Conservation (phyloP, 2,797 vertebrate species). For the Bufotes viridis region DNA sequence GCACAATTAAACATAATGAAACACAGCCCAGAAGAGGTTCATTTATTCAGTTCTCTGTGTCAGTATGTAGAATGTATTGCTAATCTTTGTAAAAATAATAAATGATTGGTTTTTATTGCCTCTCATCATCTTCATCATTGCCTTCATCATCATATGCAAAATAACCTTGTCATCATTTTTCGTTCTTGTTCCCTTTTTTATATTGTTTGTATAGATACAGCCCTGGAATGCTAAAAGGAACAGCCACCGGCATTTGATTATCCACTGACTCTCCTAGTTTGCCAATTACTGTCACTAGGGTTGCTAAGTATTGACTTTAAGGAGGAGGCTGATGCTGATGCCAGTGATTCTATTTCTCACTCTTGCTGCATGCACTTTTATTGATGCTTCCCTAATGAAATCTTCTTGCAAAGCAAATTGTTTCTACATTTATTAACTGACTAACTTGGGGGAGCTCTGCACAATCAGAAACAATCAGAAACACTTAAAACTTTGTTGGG, state of each 20-base stretch:
- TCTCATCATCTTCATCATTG: constrained; percentile 4
- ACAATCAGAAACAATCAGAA: constrained; percentile 56
- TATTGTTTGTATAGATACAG: constrained; percentile 31
- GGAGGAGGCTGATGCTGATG: constrained; percentile 50
- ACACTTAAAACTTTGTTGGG: constrained; percentile 33
- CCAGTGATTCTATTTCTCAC: constrained; percentile 51
- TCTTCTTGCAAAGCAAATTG: constrained; percentile 61
- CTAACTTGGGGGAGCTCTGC: constrained; percentile 55
- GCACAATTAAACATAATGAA: background rate
- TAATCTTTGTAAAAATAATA: constrained; percentile 13
- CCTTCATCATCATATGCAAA: constrained; percentile 19
- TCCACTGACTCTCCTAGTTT: constrained; percentile 60
- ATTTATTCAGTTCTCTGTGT: background rate
- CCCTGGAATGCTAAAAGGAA: constrained; percentile 43
- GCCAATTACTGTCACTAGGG: constrained; percentile 62
- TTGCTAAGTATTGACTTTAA: constrained; percentile 59
- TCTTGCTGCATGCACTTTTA: constrained; percentile 51
- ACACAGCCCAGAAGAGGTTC: background rate
- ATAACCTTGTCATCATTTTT: constrained; percentile 6
- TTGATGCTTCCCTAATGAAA: constrained; percentile 62
- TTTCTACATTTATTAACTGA: constrained; percentile 61
- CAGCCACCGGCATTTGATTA: constrained; percentile 61
- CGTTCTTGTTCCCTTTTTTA: background rate
- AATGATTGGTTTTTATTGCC: constrained; percentile 12
- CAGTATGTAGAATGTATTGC: background rate